Percentiles rank a stretch among this genome's conserved stretches.
phyloP scores from a whole-genome alignment of 35 echinoderm and acorn worm species.

The Amphiura filiformis region DNA sequence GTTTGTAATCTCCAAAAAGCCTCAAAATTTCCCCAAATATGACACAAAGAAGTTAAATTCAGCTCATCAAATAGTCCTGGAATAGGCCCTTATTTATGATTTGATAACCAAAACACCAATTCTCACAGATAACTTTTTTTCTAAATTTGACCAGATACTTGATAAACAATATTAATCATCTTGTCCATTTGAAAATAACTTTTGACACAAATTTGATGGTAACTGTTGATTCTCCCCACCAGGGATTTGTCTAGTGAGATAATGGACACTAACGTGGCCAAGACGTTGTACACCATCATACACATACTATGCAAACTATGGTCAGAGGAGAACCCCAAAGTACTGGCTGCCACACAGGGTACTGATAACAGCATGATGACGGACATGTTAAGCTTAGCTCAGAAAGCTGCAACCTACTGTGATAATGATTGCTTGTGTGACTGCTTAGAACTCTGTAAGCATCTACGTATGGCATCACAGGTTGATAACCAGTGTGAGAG shows the following conservation, averaged over 20 bases:
- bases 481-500: constrained; percentile 82
- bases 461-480: constrained; percentile 14
- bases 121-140: too few relatives aligned
- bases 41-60: too few relatives aligned
- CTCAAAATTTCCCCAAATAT: too few relatives aligned
- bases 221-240: too few relatives aligned
- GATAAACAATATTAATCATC: too few relatives aligned
- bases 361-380: constrained; percentile 25
- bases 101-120: too few relatives aligned
- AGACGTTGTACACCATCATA: constrained; percentile 51
- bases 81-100: too few relatives aligned
- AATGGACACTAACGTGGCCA: constrained; percentile 26
- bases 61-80: too few relatives aligned
- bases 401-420: constrained; percentile 45
- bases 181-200: too few relatives aligned
- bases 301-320: constrained; percentile 60
- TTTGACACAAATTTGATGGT: too few relatives aligned
- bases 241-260: constrained; percentile 61
- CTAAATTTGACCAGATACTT: too few relatives aligned
- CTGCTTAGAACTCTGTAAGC: constrained; percentile 57
- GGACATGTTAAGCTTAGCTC: constrained; percentile 40
- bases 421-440: constrained; percentile 54
- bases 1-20: too few relatives aligned
- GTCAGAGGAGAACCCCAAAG: constrained; percentile 19
- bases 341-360: background rate